Evolutionary conservation across 2,888 invertebrate genomes (phyloP), one percentile per base, ranked within the genome.

Genomic region (Drosophila ezoana): DNA sequence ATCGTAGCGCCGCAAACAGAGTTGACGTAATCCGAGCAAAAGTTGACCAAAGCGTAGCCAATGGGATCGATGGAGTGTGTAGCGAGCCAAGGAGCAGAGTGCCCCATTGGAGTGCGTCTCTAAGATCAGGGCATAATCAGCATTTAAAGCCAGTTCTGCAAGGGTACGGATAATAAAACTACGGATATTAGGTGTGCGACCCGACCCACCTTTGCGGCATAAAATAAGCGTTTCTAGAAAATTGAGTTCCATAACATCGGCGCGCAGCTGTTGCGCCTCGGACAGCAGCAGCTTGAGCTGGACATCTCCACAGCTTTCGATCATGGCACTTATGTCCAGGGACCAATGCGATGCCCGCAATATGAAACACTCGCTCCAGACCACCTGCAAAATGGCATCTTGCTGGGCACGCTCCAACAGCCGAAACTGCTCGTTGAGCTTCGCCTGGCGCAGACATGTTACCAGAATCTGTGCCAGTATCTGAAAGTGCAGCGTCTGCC

Each of bases 351-450:
- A 93, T 0, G 94, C 93, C 43, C 93, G 93, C 28, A 95, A 87
- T 28, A 94, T 90, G 72, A 95, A 95, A 43, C 94, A 91, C 45
- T 94, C 93, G 1, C 93, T 92, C 95, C 95, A 95, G 11, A 94
- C 93, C 54, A 93, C 92, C 45, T 93, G 91, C n/a, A 95, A 90
- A 60, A 95, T 93, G 3, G 89, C 82, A 76, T 95, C 94, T 80
- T 95, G 95, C 32, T 94, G 93, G 0, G 81, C 72, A 13, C 91
- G 82, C 14, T 91, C 92, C 40, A 95, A 81, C 6, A 91, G 63
- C 1, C 93, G 92, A 76, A 95, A 95, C 43, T 93, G 92, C 28
- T 93, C 92, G 75, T 94, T 94, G n/a, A 90, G 90, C 70, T 94
- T 93, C 0, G 94, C 94, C 69, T 93, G 93, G 45, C 93, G 93